Evolutionary conservation across 2,888 invertebrate genomes (phyloP), one percentile per base, ranked within the genome.

Genomic region (Hyposoter dolosus): DNA sequence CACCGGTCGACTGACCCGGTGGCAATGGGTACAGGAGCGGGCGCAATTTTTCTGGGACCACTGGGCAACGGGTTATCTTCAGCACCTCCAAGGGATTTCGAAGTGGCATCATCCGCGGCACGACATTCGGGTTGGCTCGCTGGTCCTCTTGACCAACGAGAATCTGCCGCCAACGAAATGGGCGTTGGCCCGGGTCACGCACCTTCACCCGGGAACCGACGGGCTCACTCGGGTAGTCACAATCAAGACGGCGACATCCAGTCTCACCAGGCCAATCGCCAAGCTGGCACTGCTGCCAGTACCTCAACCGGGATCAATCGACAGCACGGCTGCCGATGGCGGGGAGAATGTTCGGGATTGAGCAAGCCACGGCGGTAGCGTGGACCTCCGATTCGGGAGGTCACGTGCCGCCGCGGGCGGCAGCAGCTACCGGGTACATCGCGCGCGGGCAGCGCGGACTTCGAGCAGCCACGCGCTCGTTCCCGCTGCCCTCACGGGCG

Each of bases 61-160:
- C 12, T 47, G 47, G 69, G 12, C 69, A 17, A 28, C 69, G 32
- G 47, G 47, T 23, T 23, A 69, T 28, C 28, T 69, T 12, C 69
- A 69, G 4, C 69, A n/a, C 1, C 69, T 15, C 10, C 69, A 47
- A 10, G 45, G 15, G 5, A 69, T 47, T 1, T 69, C 69, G 4
- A 45, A 69, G 15, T 69, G 69, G 69, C 69, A 69, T 28, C 69
- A 69, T 47, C 69, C 69, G 15, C 15, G 47, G 10, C 10, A 69
- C 17, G 17, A 28, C 15, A 47, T 47, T 9, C 45, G 47, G 47
- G 28, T 69, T 9, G 69, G 28, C 66, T 2, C 66, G 1, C n/a
- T 87, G 12, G 83, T 78, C 0, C 78, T 85, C 0, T 32, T 87
- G 53, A 77, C 69, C 66, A 9, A n/a, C 43, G 10, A 68, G 43